A percentile compares a stretch with the other conserved stretches of the same genome.
phyloP scores from a whole-genome alignment of 2,113 vertebrate genomes.

The Gnathonemus echidnorhynchus region DNA sequence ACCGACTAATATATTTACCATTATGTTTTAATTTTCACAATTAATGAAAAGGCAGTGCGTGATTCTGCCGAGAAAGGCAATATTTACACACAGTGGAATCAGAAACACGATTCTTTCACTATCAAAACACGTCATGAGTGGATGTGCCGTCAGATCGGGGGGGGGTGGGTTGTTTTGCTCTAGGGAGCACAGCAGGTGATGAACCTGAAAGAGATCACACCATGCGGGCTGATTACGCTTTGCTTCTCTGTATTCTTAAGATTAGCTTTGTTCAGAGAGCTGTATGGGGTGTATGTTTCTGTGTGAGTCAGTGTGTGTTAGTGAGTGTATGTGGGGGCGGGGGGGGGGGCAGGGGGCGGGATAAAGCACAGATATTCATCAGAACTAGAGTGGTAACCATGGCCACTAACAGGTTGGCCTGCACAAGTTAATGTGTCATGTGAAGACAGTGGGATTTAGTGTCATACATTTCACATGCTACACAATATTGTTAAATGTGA shows the following conservation, averaged over 20 bases:
- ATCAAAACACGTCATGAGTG: not conserved
- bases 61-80: not conserved
- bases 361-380: not conserved
- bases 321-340: not conserved
- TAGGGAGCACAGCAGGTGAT: not conserved
- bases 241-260: not conserved
- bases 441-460: not conserved
- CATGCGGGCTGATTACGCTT: not conserved
- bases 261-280: not conserved
- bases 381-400: not conserved
- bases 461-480: not conserved
- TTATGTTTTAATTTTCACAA: not conserved
- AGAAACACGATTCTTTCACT: not conserved
- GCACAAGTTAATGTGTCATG: not conserved
- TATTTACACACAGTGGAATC: not conserved
- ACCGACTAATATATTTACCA: not conserved
- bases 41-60: not conserved
- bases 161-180: not conserved
- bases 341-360: not conserved
- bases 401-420: not conserved
- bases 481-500: not conserved
- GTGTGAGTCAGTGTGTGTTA: not conserved
- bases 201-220: not conserved
- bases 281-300: not conserved
- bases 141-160: no score